Percentiles rank a stretch among this genome's conserved stretches.
Evolutionary conservation across 1,140 invertebrate species (phyloP).

Genomic region (Marisa cornuarietis): DNA sequence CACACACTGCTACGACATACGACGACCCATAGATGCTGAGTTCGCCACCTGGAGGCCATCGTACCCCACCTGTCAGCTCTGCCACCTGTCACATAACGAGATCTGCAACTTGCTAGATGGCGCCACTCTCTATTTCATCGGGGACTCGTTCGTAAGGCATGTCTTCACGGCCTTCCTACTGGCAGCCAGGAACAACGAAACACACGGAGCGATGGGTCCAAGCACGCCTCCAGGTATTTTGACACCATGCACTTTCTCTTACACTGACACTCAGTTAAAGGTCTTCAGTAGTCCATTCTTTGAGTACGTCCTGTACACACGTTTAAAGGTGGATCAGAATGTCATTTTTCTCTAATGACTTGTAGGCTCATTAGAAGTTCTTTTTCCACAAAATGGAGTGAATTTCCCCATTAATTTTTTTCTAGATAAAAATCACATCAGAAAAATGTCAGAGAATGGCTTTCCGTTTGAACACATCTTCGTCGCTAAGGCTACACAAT

Average conservation of each 20-base stretch:
- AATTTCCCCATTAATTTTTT: too few species aligned
- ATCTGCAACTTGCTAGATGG: not conserved
- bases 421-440: too few species aligned
- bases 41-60: not conserved
- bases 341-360: not conserved
- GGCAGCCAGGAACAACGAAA: slow-evolving; percentile 1
- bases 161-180: slow-evolving; percentile 18
- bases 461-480: too few species aligned
- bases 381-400: too few species aligned
- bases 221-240: slow-evolving; percentile 2
- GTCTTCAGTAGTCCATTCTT: not conserved
- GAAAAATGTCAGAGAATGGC: too few species aligned
- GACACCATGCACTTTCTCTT: not conserved
- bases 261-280: not conserved
- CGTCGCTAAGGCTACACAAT: too few species aligned
- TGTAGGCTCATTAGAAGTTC: too few species aligned
- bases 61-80: not conserved
- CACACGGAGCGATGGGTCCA: slow-evolving; percentile 5
- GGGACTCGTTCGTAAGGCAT: slow-evolving; percentile 27
- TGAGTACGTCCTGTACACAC: not conserved
- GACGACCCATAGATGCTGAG: slow-evolving; percentile 14
- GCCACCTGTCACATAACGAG: not conserved
- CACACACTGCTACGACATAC: slow-evolving; percentile 10
- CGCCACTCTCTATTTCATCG: slow-evolving; percentile 19
- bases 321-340: not conserved